Percentiles rank a stretch among this genome's conserved stretches.
phyloP scores from a whole-genome alignment of 1,140 invertebrate genomes.

The Octopus sinensis region DNA sequence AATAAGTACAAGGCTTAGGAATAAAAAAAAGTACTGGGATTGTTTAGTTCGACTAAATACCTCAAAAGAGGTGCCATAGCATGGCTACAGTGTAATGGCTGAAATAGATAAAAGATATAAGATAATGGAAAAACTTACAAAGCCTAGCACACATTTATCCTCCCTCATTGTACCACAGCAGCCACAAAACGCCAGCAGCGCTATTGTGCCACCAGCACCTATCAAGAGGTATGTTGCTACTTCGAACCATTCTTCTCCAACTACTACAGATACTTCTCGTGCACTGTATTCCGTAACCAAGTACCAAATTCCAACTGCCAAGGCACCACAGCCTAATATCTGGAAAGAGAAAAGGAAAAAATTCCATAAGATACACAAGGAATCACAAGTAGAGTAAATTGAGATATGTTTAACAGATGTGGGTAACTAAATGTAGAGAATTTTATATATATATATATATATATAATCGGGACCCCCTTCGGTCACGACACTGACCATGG shows the following conservation, averaged over 20 bases:
- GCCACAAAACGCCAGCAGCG: constrained; percentile 50
- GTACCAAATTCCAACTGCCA: constrained; percentile 49
- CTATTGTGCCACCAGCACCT: constrained; percentile 46
- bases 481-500: too few species aligned
- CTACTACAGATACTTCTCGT: constrained; percentile 46
- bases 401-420: too few species aligned
- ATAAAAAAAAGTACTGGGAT: too few species aligned
- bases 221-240: constrained; percentile 51
- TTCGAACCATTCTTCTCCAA: constrained; percentile 46
- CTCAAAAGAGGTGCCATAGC: too few species aligned
- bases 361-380: too few species aligned
- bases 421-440: too few species aligned
- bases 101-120: neutral
- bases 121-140: constrained; percentile 40
- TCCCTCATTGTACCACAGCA: constrained; percentile 53
- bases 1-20: too few species aligned
- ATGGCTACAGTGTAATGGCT: too few species aligned
- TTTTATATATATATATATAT: too few species aligned
- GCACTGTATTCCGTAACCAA: constrained; percentile 51
- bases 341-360: constrained; percentile 23
- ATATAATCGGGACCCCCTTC: too few species aligned
- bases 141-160: constrained; percentile 51
- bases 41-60: too few species aligned
- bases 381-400: too few species aligned
- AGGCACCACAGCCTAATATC: constrained; percentile 45